Percentiles rank a stretch among this genome's conserved stretches.
Conservation (phyloP, 2,113 vertebrate species). For the Pyrgilauda ruficollis region DNA sequence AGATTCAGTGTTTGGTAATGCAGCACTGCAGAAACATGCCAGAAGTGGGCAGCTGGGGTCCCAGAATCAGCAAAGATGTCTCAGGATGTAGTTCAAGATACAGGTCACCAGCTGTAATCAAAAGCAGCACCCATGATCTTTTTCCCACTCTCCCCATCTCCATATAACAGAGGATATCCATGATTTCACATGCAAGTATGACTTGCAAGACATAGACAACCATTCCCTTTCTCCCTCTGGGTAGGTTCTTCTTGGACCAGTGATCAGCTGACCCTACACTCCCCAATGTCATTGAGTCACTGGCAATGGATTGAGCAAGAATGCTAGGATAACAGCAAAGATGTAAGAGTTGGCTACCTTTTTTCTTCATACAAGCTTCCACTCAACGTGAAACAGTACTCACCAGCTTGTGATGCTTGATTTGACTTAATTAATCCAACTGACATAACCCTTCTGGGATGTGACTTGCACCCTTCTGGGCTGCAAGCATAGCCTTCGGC, state of each 20-base stretch:
- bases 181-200: not conserved
- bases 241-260: not conserved
- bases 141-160: not conserved
- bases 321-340: not conserved
- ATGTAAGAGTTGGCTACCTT: not conserved
- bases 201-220: not conserved
- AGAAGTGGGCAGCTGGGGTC: not conserved
- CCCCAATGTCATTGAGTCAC: fast-evolving
- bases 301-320: not conserved
- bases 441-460: not conserved
- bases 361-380: not conserved
- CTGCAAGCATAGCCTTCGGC: not conserved
- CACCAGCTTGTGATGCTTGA: not conserved
- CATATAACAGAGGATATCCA: not conserved
- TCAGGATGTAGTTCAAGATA: not conserved
- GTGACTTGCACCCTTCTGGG: not conserved
- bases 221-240: not conserved
- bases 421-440: not conserved
- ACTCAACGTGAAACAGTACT: not conserved
- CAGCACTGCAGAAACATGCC: not conserved
- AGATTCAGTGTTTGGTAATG: not conserved
- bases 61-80: not conserved
- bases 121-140: not conserved
- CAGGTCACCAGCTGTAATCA: not conserved
- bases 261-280: not conserved